Evolutionary conservation across 2,113 vertebrate species (phyloP).

Genomic region (Spilogale gracilis): DNA sequence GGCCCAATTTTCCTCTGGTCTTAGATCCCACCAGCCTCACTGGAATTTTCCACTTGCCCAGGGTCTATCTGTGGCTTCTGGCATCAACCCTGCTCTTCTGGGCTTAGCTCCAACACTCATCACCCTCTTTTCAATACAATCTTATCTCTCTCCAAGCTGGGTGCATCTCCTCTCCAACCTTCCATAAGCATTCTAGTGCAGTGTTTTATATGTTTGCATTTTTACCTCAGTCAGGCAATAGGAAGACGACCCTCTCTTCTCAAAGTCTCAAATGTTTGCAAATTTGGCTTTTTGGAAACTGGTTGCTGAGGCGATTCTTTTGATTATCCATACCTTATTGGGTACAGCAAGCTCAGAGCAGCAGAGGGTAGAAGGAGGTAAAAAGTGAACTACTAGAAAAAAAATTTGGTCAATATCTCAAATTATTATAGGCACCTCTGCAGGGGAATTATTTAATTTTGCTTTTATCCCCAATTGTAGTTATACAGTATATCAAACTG

Average conservation of each 20-base stretch:
- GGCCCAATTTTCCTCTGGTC: not conserved
- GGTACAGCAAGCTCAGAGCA: not conserved
- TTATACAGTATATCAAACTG: not conserved
- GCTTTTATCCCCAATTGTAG: not conserved
- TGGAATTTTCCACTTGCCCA: not conserved
- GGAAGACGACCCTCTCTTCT: not conserved
- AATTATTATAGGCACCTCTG: not conserved
- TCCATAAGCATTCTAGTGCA: not conserved
- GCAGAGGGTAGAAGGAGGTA: not conserved
- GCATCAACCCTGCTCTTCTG: not conserved
- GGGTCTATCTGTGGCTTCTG: not conserved
- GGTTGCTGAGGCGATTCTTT: not conserved
- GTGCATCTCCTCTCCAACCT: not conserved
- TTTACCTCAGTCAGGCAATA: not conserved
- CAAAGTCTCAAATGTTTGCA: not conserved
- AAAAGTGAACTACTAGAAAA: not conserved
- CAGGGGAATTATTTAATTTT: not conserved
- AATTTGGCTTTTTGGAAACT: not conserved
- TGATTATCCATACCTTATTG: not conserved
- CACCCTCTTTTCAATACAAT: not conserved
- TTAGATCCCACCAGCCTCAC: not conserved
- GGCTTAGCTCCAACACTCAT: not conserved
- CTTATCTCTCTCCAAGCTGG: not conserved
- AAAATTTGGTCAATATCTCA: not conserved
- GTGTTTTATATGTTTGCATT: not conserved